These are phyloP conservation scores for Iguana delicatissima DNA, from an alignment of 2,797 vertebrate genomes.

Conservation along the genomic window DNA sequence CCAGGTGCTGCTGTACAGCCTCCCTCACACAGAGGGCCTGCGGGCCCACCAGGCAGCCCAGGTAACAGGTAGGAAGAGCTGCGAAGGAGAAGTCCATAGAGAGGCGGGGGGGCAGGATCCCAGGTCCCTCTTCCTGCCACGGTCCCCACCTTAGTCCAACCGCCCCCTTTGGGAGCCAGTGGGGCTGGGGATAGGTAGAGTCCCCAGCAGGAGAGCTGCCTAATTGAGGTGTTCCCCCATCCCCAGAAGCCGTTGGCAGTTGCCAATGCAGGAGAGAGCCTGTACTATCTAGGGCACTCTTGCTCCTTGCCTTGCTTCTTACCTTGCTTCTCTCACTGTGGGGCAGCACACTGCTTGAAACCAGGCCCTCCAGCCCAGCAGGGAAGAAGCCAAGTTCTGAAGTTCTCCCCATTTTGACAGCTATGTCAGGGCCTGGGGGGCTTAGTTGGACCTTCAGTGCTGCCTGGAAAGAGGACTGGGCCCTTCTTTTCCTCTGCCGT, in stretches of 20 bases:
- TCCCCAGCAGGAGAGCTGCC: not conserved
- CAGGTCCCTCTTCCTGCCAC: not conserved
- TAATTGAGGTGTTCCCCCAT: no score
- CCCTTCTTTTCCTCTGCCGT: not conserved
- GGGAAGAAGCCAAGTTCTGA: not conserved
- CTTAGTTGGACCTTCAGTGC: not conserved
- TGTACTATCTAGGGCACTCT: no score
- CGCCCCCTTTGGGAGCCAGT: no score
- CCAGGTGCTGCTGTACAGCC: conserved; percentile 88
- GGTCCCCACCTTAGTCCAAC: no score
- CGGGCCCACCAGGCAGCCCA: conserved; percentile 64
- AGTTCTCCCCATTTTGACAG: not conserved
- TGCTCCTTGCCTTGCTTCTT: no score
- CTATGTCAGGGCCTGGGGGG: not conserved
- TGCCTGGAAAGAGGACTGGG: not conserved
- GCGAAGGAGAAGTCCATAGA: fast-evolving
- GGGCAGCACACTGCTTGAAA: not conserved
- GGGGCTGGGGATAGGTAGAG: not conserved
- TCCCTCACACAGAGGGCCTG: conserved; percentile 90
- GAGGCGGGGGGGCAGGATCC: not conserved
- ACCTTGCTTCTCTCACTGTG: no score
- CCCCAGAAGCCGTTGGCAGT: not conserved
- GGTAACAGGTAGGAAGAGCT: conserved; percentile 82
- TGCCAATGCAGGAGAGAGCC: not conserved
- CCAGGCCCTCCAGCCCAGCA: not conserved